These are phyloP conservation scores for Pyrrhosoma nymphula DNA, from an alignment of 2,888 invertebrate species.

Conservation along the genomic window DNA sequence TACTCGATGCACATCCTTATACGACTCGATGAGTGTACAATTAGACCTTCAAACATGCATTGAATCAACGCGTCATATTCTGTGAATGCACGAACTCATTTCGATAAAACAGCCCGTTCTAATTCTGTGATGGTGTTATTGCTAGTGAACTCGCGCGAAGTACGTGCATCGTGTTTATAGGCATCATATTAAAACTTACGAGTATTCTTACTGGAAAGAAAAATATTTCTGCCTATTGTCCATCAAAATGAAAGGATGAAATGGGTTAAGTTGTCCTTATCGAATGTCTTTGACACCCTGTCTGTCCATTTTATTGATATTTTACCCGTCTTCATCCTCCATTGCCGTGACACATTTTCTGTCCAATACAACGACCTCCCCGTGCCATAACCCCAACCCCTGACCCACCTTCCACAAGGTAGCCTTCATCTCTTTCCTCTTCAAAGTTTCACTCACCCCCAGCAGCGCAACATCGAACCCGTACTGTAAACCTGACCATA, in stretches of 20 bases:
- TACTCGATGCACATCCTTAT: no score
- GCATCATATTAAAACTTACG: no score
- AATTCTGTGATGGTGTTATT: no score
- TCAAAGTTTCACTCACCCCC: slow-evolving; percentile 47
- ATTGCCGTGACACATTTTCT: slow-evolving; percentile 50
- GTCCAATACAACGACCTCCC: slow-evolving; percentile 43
- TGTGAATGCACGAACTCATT: no score
- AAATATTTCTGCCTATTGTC: not conserved
- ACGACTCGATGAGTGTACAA: no score
- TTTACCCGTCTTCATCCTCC: slow-evolving; percentile 45
- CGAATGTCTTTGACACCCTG: not conserved
- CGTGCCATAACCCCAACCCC: slow-evolving; percentile 48
- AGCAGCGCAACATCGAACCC: slow-evolving; percentile 38
- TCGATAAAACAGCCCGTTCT: no score
- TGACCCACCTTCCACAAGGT: slow-evolving; percentile 52
- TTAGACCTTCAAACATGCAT: no score
- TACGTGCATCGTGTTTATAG: no score
- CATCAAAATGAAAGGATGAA: not conserved
- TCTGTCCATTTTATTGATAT: not conserved
- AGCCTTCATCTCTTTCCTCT: slow-evolving; percentile 24
- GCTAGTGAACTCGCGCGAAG: no score
- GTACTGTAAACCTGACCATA: slow-evolving; percentile 62
- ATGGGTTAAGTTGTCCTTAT: not conserved
- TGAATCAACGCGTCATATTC: no score
- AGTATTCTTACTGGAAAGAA: no score